Evolutionary conservation across 2,797 vertebrate species (phyloP), one percentile per base, ranked within the genome.

Genomic region (Chiroxiphia lanceolata): DNA sequence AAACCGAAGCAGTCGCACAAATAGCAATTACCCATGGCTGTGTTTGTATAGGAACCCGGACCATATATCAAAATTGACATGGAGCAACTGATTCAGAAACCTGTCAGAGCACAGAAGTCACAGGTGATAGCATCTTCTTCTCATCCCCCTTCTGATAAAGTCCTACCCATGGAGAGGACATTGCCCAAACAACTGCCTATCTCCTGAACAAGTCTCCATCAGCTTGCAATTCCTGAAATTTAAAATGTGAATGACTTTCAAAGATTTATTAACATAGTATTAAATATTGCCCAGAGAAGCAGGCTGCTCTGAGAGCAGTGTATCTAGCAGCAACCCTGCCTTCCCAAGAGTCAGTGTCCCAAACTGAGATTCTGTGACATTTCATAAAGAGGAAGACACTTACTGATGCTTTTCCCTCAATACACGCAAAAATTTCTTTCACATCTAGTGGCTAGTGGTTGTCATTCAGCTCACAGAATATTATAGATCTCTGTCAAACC

Each of bases 1-100:
- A 83, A 88, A 48, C 29, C 0, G 0, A 36, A 71, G n/a, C 0
- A 0, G 50, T 48, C 4, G 11, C 22, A 75, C 36, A 60, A 90
- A 78, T 3, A 93, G 11, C 27, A 79, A 34, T 1, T 5, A 63
- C 29, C 23, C 45, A 11, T 42, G 45, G 18, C 29, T 80, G 10
- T 42, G 34, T 71, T 90, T 83, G 68, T 42, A 11, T 27, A 81
- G 65, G 33, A 83, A 45, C 57, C 17, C 50, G 40, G 16, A 18
- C 33, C 57, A 5, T 25, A 7, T 6, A 45, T 72, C 54, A 64
- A 42, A 83, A 34, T 38, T 47, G 48, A 21, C 29, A 19, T 5
- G 15, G 33, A 65, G 8, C 11, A 92, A 48, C 33, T 17, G 47
- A 36, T 69, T 82, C 27, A 92, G 47, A 59, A 90, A 79, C 40